A percentile compares a stretch with the other conserved stretches of the same genome.
Evolutionary conservation across 2,797 vertebrate species (phyloP).

Genomic region (Dipus sagitta): DNA sequence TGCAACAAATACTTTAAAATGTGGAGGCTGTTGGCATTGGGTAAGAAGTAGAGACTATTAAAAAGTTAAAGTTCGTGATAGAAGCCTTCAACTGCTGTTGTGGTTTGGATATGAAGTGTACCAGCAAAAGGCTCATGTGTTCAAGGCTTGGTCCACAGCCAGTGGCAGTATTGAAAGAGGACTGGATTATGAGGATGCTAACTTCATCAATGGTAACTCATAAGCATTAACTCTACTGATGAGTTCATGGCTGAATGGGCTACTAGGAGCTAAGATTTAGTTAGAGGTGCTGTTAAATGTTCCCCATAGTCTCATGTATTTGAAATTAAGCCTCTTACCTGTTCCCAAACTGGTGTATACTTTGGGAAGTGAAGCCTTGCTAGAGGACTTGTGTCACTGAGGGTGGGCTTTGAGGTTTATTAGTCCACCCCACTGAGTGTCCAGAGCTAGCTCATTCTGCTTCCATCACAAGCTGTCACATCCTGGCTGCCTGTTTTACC

Average conservation of each 20-base stretch:
- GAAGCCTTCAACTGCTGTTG: background rate
- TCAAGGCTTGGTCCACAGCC: background rate
- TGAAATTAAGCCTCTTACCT: no score
- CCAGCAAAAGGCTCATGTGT: background rate
- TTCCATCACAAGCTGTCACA: no score
- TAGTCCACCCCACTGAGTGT: no score
- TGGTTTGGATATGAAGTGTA: background rate
- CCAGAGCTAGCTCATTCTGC: no score
- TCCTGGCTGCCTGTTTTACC: no score
- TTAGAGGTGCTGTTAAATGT: background rate
- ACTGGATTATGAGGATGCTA: background rate
- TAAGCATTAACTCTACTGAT: background rate
- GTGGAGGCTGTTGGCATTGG: background rate
- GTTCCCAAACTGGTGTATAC: no score
- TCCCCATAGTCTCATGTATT: no score
- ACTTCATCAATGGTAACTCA: background rate
- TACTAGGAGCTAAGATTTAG: background rate
- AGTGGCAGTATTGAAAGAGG: background rate
- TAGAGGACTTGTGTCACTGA: no score
- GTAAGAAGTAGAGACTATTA: background rate
- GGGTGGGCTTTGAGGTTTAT: no score
- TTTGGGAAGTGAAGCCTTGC: no score
- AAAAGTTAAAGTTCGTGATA: constrained; percentile 38
- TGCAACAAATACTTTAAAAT: constrained; percentile 12
- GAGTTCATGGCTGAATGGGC: background rate